Base-by-base conservation (phyloP, 1,140 invertebrate species). In the Scaptomyza graminum region DNA sequence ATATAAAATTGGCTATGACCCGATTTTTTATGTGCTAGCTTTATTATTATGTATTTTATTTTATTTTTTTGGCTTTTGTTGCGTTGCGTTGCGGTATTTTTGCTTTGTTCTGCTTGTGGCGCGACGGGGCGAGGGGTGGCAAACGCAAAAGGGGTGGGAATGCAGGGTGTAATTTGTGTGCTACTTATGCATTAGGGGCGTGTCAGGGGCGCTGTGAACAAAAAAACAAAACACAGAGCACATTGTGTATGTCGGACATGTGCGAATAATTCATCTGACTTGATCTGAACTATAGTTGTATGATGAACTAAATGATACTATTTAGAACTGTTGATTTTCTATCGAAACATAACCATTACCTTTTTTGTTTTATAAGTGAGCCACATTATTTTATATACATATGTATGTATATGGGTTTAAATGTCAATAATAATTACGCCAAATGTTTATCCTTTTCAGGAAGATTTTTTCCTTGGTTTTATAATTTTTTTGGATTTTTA, bases 1-100 rank as follows among this genome's bases (percentile, higher is more conserved):
- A 72, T 76, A 83, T 68, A 71, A 87, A 85, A 85, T 85, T 85
- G 82, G 82, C 83, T 87, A 75, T 85, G 82, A 74, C 82, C 82
- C 83, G 82, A 87, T 87, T 84, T 78, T 87, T 66, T 78, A 71
- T 34, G 31, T 34, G 31, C 78, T 82, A 82, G 76, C 46, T 71
- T 69, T 69, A 55, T 68, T 74, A 50, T 64, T 66, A n/a, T n/a
- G n/a, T n/a, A n/a, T n/a, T n/a, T n/a, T n/a, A 44, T 67, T 72
- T 3, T 50, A 15, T 31, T 44, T 62, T 60, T 83, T 50, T 41
- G 4, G 47, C 5, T 50, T 51, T 47, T 51, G 22, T 31, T n/a
- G n/a, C n/a, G n/a, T n/a, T n/a, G n/a, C n/a, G 34, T 22, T 22
- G 56, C 56, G 56, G 56, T 47, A 59, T 46, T 47, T 59, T 47